Evolutionary conservation across 2,797 vertebrate genomes (phyloP), one percentile per base, ranked within the genome.

Genomic region (Eleutherodactylus coqui): DNA sequence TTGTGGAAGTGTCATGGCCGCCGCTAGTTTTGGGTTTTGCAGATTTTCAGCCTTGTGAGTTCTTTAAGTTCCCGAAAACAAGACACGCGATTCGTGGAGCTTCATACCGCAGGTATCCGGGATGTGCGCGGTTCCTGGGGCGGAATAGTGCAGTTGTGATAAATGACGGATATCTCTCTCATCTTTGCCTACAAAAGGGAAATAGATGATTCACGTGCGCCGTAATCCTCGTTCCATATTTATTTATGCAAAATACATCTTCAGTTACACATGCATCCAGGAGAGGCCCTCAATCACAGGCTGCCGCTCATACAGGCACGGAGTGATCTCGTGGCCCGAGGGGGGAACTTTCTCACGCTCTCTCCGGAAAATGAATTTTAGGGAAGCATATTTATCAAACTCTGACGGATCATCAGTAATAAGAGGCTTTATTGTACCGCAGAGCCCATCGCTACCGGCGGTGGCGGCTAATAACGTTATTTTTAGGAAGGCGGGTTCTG

Each of bases 231-330:
- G 73, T 79, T 79, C 60, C 80, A 83, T 83, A 83, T 87, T 87
- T 87, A 83, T 85, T 85, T 80, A 85, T 85, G 84, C 77, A 79
- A 75, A 85, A 80, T 87, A 43, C 82, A 87, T 83, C 51, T 87
- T 79, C 80, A 70, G 75, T 78, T 87, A 32, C 80, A 67, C 29
- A 29, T 34, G 76, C 47, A 19, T 82, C 73, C 36, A 10, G 13
- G 73, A 82, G 79, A 60, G 29, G 62, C 75, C 9, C 58, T 86
- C 85, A 43, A 86, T 86, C 85, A 86, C 85, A 17, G 17, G 17
- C 51, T 5, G 73, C 80, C 10, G 73, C 32, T 83, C 41, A 77
- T 73, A 24, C 60, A 67, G 62, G 38, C 85, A 19, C 14, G 29
- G 80, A 83, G 6, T 47, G 85, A 86, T 82, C 43, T 64, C 67